Conservation (phyloP, 1,140 invertebrate genomes). For the Tetragonula clypearis region DNA sequence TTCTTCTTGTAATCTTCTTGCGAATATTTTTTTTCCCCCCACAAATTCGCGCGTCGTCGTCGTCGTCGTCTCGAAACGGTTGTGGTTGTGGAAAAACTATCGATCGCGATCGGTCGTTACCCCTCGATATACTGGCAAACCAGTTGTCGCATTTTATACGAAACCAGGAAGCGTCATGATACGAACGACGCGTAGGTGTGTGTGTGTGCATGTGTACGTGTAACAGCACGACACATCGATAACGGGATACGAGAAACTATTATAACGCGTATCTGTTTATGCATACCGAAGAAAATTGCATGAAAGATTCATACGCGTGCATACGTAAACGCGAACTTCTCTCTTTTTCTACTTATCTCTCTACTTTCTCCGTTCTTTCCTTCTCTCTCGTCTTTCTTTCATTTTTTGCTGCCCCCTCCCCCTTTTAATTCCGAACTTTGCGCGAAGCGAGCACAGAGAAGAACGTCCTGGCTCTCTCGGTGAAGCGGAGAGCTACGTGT, state of each 20-base stretch:
- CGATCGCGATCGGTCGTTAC: not conserved
- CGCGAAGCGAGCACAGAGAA: not conserved
- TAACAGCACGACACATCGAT: not conserved
- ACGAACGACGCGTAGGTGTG: too few relatives aligned
- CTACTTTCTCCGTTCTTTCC: not conserved
- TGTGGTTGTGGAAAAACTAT: not conserved
- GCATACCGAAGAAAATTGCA: constrained; percentile 58
- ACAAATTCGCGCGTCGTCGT: not conserved
- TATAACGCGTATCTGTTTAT: constrained; percentile 46
- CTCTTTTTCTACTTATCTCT: not conserved
- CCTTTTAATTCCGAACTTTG: constrained; percentile 11
- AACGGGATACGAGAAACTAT: not conserved
- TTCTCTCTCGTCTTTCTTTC: not conserved
- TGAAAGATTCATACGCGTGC: constrained; percentile 56
- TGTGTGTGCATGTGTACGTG: too few relatives aligned
- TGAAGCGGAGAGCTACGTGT: not conserved
- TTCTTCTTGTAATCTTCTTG: not conserved
- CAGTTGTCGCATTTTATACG: not conserved
- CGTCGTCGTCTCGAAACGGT: not conserved
- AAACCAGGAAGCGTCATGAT: not conserved
- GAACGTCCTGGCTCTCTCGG: too few relatives aligned
- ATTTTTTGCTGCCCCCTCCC: too few relatives aligned
- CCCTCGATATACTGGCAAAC: not conserved
- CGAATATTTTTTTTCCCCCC: not conserved
- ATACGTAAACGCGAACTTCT: constrained; percentile 27